Base-by-base conservation (phyloP, 2,888 invertebrate genomes). In the Sycophila texana region DNA sequence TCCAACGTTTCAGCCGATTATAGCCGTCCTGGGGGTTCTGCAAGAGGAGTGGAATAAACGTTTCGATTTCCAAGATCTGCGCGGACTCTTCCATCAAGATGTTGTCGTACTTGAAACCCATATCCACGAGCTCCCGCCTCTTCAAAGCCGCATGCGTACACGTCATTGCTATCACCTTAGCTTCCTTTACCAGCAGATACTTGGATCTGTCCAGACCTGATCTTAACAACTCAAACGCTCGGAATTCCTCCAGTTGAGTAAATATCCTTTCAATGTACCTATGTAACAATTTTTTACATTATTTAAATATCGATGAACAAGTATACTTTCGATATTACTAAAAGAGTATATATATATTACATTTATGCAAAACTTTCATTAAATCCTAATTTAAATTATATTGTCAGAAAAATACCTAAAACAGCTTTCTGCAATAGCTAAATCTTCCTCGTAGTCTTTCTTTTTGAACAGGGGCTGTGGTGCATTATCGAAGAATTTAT, bases 81-180 rank as follows among this genome's bases (percentile, higher is more conserved):
- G 99, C 99, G 0, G 99, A 95, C 91, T 99, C 99, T 91, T 99
- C 99, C 99, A 99, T 99, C 5, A 99, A 92, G 79, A 99, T 99
- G 91, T 99, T 99, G 91, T 99, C 99, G 91, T 99, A 99, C 91
- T 97, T 97, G 91, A 98, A 98, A 63, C 96, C 96, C 91, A 98
- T 95, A 88, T 97, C 96, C 0, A 99, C 99, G 4, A 99, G 92
- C 90, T 99, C 99, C 72, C 97, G 95, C 47, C 99, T 93, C 88
- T 99, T 98, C 14, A 99, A 92, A 0, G 99, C 99, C 0, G 99
- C 99, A 91, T 99, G 99, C 0, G 99, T 99, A 92, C 99, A 99
- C 0, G 99, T 99, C 99, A 99, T 99, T 0, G 99, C 99, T 85
- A 99, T 99, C 75, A 99, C 98, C 92, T 99, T 99, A 0, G 99